Percentiles rank a stretch among this genome's conserved stretches.
phyloP scores from a whole-genome alignment of 2,888 invertebrate genomes.

The Cheilosia soror region DNA sequence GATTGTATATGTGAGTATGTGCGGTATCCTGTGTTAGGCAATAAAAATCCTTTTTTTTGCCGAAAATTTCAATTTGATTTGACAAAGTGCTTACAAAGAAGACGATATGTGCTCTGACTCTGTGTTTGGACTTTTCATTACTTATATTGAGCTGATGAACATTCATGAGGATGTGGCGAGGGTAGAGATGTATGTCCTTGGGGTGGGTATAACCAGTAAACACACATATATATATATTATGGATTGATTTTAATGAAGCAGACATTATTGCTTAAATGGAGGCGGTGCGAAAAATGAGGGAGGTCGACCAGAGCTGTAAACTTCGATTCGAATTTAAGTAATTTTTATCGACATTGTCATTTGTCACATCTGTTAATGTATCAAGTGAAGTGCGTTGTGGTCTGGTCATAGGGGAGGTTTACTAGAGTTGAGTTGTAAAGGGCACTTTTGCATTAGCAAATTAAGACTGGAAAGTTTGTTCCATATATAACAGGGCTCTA shows the following conservation, averaged over 20 bases:
- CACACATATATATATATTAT: slow-evolving; percentile 6
- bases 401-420: too few relatives aligned
- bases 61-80: slow-evolving; percentile 81
- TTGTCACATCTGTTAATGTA: slow-evolving; percentile 11
- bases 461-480: too few relatives aligned
- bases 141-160: slow-evolving; percentile 62
- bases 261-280: slow-evolving; percentile 61
- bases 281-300: slow-evolving; percentile 13
- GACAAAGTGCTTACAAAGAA: slow-evolving; percentile 76
- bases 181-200: background rate
- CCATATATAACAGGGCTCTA: too few relatives aligned
- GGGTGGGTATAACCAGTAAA: slow-evolving; percentile 6
- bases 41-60: slow-evolving; percentile 73
- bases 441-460: too few relatives aligned
- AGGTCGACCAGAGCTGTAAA: slow-evolving; percentile 1
- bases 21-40: slow-evolving; percentile 51
- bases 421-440: too few relatives aligned
- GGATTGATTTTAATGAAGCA: slow-evolving; percentile 74
- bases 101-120: slow-evolving; percentile 40
- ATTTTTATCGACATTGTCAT: slow-evolving; percentile 53
- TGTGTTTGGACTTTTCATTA: slow-evolving; percentile 60
- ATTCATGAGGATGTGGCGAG: slow-evolving; percentile 57
- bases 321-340: slow-evolving; percentile 56
- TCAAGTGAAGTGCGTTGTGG: background rate
- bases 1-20: background rate